Evolutionary conservation across 2,113 vertebrate species (phyloP).

Genomic region (Indri indri): DNA sequence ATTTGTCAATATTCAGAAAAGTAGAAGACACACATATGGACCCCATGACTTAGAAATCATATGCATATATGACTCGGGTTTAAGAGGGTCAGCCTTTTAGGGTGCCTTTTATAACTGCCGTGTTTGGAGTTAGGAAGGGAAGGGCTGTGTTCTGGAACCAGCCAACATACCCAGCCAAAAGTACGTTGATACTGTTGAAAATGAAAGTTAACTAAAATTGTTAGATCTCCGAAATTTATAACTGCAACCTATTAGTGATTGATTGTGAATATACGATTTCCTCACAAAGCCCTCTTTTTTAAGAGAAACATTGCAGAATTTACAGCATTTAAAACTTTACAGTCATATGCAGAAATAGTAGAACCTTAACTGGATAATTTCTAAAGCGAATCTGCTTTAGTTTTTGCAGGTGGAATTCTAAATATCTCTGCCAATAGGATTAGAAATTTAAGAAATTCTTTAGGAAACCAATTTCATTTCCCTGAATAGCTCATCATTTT

Average conservation of each 20-base stretch:
- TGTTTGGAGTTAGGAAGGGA: background rate
- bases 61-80: background rate
- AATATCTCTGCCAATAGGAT: background rate
- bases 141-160: background rate
- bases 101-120: background rate
- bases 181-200: background rate
- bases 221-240: background rate
- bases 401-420: background rate
- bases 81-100: background rate
- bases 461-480: constrained; percentile 6
- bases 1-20: background rate
- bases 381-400: background rate
- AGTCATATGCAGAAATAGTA: background rate
- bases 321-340: constrained; percentile 13
- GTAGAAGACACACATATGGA: background rate
- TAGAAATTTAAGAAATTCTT: constrained; percentile 41
- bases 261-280: background rate
- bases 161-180: background rate
- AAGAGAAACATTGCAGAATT: constrained; percentile 18
- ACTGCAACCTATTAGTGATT: background rate
- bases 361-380: background rate
- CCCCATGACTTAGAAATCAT: background rate
- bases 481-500: constrained; percentile 30
- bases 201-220: background rate
- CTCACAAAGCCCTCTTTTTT: background rate